phyloP scores from a whole-genome alignment of 2,797 vertebrate species.

The Oryzias sinensis region DNA sequence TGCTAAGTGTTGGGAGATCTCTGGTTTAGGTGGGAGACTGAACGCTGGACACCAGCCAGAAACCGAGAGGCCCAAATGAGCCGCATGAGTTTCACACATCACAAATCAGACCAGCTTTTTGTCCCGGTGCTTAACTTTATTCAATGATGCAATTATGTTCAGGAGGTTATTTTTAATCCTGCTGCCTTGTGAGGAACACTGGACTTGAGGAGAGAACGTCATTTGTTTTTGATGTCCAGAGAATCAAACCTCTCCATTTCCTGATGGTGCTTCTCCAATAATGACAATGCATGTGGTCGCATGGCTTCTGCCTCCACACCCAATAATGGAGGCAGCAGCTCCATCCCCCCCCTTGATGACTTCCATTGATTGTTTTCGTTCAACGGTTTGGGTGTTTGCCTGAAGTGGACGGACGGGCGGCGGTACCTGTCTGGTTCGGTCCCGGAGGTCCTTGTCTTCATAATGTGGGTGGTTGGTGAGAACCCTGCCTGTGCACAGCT shows the following conservation, averaged over 20 bases:
- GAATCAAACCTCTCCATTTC: too few relatives aligned
- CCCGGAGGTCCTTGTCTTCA: conserved; percentile 90
- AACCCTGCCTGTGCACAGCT: conserved; percentile 93
- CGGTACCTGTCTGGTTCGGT: conserved; percentile 90
- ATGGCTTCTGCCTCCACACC: not conserved
- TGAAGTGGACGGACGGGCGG: not conserved
- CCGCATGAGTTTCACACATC: too few relatives aligned
- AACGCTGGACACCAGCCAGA: not conserved
- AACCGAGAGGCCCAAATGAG: not conserved
- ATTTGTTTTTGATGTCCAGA: too few relatives aligned
- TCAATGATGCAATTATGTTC: not conserved
- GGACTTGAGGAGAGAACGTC: too few relatives aligned
- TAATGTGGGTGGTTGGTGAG: conserved; percentile 98
- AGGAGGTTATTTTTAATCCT: not conserved
- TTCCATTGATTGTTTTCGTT: conserved; percentile 7
- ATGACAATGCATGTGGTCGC: not conserved
- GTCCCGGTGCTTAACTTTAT: not conserved
- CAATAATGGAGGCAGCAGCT: not conserved
- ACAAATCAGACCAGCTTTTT: not conserved
- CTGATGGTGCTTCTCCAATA: not conserved
- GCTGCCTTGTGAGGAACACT: too few relatives aligned
- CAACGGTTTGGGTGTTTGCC: not conserved
- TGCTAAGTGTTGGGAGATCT: not conserved
- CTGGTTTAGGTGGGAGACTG: not conserved
- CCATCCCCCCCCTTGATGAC: conserved; percentile 12